phyloP scores from a whole-genome alignment of 2,113 vertebrate genomes.

The Erpornis zantholeuca region DNA sequence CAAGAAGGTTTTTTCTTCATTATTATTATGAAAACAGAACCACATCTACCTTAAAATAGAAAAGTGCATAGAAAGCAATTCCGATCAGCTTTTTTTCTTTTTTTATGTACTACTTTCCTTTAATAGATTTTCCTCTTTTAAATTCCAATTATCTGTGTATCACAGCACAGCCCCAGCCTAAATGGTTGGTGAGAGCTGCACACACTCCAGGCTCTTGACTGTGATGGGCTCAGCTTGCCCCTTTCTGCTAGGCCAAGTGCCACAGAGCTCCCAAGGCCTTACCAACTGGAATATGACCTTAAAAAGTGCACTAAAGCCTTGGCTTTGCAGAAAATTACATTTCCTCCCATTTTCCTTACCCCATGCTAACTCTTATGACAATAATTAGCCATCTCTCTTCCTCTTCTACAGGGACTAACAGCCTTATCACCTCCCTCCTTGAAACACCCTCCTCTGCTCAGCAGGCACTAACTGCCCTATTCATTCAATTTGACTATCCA shows the following conservation, averaged over 20 bases:
- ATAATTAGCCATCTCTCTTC: constrained; percentile 36
- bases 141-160: not conserved
- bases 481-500: constrained; percentile 17
- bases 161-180: not conserved
- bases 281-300: not conserved
- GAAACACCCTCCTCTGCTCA: constrained; percentile 13
- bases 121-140: not conserved
- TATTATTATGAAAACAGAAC: not conserved
- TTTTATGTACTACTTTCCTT: not conserved
- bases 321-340: not conserved
- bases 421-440: not conserved
- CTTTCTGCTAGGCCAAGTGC: not conserved
- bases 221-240: not conserved
- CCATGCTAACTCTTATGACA: not conserved
- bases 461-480: constrained; percentile 1
- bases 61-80: not conserved
- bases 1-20: not conserved
- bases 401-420: constrained; percentile 1
- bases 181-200: not conserved
- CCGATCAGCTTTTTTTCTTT: not conserved
- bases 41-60: not conserved
- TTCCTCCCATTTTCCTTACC: not conserved
- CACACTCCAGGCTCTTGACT: not conserved
- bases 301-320: not conserved
- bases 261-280: not conserved